A percentile compares a stretch with the other conserved stretches of the same genome.
Conservation (phyloP, 2,797 vertebrate genomes). For the Cercopithecus petaurista region DNA sequence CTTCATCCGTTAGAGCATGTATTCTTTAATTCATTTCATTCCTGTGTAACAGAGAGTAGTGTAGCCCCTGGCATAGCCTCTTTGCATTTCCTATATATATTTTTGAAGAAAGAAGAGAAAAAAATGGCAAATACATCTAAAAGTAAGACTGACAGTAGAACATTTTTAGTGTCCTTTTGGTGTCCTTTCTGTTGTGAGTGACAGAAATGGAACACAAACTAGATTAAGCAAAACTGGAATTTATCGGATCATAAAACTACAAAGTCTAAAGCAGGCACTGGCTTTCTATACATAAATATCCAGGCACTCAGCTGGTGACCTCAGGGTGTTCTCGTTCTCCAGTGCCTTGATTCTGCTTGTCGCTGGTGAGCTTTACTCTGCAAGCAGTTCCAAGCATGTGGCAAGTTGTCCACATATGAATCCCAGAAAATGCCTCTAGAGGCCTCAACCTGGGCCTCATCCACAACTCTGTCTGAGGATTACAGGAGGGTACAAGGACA, state of each 20-base stretch:
- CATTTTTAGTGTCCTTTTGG: constrained; percentile 7
- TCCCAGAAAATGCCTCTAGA: background rate
- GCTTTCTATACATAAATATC: background rate
- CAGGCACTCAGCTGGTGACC: background rate
- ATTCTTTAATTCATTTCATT: background rate
- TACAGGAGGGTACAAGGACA: background rate
- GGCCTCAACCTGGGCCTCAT: background rate
- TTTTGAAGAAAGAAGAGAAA: background rate
- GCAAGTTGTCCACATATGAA: background rate
- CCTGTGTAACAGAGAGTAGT: background rate
- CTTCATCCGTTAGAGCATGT: background rate
- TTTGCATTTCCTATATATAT: background rate
- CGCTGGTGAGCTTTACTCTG: background rate
- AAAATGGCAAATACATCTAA: background rate
- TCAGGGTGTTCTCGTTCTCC: background rate
- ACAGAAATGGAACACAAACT: background rate
- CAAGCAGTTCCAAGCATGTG: background rate
- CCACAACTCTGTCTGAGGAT: background rate
- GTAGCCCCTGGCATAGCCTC: background rate
- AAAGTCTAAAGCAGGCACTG: background rate
- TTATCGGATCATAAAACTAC: background rate
- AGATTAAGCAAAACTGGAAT: constrained; percentile 40
- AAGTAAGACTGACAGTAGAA: background rate
- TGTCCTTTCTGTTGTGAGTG: background rate
- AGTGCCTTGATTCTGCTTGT: background rate